Percentiles rank a stretch among this genome's conserved stretches.
These are phyloP conservation scores for Drosophila mimica DNA, from an alignment of 2,888 invertebrate species.

Conservation along the genomic window DNA sequence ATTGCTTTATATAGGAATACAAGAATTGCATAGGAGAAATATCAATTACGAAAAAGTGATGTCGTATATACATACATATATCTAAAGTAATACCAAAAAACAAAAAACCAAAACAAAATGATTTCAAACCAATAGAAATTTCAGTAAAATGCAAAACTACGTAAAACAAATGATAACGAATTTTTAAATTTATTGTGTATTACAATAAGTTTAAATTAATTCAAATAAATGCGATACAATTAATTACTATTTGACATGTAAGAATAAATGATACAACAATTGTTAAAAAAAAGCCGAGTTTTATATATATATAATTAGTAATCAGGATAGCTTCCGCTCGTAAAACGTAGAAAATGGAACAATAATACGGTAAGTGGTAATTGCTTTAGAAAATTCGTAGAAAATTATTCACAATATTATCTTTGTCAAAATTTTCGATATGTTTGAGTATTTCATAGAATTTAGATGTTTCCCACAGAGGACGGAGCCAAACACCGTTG, in stretches of 20 bases:
- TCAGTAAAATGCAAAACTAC: slow-evolving; percentile 77
- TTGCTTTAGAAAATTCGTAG: neutral
- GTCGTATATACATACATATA: slow-evolving; percentile 82
- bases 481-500: neutral
- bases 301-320: neutral
- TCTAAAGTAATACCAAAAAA: slow-evolving; percentile 64
- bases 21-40: slow-evolving; percentile 78
- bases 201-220: slow-evolving; percentile 66
- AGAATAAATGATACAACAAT: slow-evolving; percentile 79
- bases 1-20: slow-evolving; percentile 82
- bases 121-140: slow-evolving; percentile 77
- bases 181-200: slow-evolving; percentile 69
- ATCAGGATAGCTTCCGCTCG: neutral
- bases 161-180: slow-evolving; percentile 75
- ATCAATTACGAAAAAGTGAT: slow-evolving; percentile 82
- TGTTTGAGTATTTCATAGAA: neutral
- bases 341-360: neutral
- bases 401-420: neutral
- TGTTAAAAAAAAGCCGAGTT: slow-evolving; percentile 43
- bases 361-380: neutral
- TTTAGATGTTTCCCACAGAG: neutral
- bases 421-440: neutral
- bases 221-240: slow-evolving; percentile 78
- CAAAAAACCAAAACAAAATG: slow-evolving; percentile 29
- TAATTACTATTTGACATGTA: slow-evolving; percentile 83